These are phyloP conservation scores for Ammodytes marinus DNA, from an alignment of 2,113 vertebrate genomes.

Conservation along the genomic window DNA sequence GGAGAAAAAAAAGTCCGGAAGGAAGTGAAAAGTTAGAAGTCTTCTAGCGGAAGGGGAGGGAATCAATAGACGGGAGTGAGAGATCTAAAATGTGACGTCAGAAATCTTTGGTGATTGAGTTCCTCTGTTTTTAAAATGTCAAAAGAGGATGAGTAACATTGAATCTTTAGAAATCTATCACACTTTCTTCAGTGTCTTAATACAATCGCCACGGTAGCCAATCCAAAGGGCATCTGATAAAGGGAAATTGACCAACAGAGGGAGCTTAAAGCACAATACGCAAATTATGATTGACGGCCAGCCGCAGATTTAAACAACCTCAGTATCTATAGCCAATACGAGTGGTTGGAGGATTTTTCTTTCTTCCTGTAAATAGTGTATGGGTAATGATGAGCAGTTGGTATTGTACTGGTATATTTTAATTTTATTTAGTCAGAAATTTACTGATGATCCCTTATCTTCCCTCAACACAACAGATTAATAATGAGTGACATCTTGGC, in stretches of 20 bases:
- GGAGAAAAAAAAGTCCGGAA: slow-evolving; percentile 1
- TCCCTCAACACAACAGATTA: no score
- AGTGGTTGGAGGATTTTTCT: no score
- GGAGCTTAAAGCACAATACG: not conserved
- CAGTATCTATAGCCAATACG: not conserved
- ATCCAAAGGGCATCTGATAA: not conserved
- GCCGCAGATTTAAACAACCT: not conserved
- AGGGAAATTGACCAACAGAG: slow-evolving; percentile 2
- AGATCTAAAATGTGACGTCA: not conserved
- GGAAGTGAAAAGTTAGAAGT: slow-evolving; percentile 9
- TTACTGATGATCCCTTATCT: no score
- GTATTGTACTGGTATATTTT: not conserved
- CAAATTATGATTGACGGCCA: not conserved
- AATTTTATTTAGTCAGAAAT: not conserved
- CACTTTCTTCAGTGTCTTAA: not conserved
- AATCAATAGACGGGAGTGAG: not conserved
- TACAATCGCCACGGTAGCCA: not conserved
- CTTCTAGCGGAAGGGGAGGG: not conserved
- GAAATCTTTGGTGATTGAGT: slow-evolving; percentile 28
- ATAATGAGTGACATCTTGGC: no score
- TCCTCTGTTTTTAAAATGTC: slow-evolving; percentile 20
- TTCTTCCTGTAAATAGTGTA: not conserved
- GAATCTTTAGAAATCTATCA: not conserved
- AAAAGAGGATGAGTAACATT: not conserved
- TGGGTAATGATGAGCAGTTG: no score